Evolutionary conservation across 2,888 invertebrate species (phyloP).

Genomic region (Rhogogaster chlorosoma): DNA sequence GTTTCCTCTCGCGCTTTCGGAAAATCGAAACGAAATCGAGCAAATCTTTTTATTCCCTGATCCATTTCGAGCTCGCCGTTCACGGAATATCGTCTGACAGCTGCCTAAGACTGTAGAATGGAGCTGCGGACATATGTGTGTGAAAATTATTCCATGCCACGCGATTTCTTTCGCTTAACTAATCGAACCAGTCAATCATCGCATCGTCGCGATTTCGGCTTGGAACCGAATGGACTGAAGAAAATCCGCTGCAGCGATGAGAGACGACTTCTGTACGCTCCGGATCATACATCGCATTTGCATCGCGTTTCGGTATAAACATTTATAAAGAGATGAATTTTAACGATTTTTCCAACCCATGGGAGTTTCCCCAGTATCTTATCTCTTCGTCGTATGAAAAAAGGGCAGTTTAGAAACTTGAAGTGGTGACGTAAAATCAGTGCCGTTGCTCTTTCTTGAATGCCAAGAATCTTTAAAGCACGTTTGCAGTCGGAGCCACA

Average conservation of each 20-base stretch:
- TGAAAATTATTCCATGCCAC: conserved; percentile 17
- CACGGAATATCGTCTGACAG: conserved; percentile 17
- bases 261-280: neutral
- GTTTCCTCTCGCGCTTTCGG: neutral
- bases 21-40: neutral
- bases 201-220: neutral
- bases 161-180: conserved; percentile 31
- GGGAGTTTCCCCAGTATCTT: neutral
- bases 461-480: conserved; percentile 40
- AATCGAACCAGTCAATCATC: neutral
- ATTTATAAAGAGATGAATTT: neutral
- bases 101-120: neutral
- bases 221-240: neutral
- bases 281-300: neutral
- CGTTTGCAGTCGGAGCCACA: conserved; percentile 54
- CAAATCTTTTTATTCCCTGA: neutral
- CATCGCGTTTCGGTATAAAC: neutral
- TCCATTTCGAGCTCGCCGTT: neutral
- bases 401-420: neutral
- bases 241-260: neutral
- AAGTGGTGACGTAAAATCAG: conserved; percentile 16
- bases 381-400: neutral
- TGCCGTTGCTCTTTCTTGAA: conserved; percentile 25
- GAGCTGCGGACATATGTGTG: conserved; percentile 13
- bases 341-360: neutral